Evolutionary conservation across 2,113 vertebrate genomes (phyloP), one percentile per base, ranked within the genome.

Genomic region (Aegotheles bennettii): DNA sequence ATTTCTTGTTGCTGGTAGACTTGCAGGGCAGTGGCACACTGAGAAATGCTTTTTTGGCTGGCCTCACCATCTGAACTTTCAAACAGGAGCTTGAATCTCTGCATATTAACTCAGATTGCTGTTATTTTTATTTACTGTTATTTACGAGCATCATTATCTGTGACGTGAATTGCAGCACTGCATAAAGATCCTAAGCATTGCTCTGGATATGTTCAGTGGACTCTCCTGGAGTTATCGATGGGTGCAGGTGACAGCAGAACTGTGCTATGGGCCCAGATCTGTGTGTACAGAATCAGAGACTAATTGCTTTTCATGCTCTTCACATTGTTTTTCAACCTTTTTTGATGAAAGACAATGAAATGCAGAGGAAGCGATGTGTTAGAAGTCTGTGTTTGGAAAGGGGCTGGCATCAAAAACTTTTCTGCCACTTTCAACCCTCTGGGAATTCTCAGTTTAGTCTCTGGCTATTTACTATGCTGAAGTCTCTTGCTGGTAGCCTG

Each of bases 181-280:
- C 3, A 1, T 73, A 25, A 50, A 43, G 42, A 50, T 38, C 36
- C 31, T 25, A 53, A 76, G 29, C 50, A 42, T 33, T 48, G 17
- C 9, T 74, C 57, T 31, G 4, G 25, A 3, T 43, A 10, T 10
- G 11, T 43, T 77, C 70, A 61, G 15, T 42, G 42, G n/a, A 26
- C 48, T 48, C 16, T n/a, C 11, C 45, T 42, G 14, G 29, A 86
- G 53, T 59, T 65, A 61, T 16, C n/a, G 47, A 0, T 0, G 0
- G 14, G 8, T 42, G 11, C 36, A 43, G 25, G 6, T 73, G 16
- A 76, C 63, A 80, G 59, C 2, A 4, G 36, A 91, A 65, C n/a
- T 57, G 40, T 38, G 28, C 71, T 61, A 23, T 48, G 33, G 51
- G 35, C 47, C 29, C 64, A 71, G 45, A 81, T 57, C 21, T 15